These are phyloP conservation scores for Terrapene triunguis DNA, from an alignment of 2,113 vertebrate genomes.

Conservation along the genomic window DNA sequence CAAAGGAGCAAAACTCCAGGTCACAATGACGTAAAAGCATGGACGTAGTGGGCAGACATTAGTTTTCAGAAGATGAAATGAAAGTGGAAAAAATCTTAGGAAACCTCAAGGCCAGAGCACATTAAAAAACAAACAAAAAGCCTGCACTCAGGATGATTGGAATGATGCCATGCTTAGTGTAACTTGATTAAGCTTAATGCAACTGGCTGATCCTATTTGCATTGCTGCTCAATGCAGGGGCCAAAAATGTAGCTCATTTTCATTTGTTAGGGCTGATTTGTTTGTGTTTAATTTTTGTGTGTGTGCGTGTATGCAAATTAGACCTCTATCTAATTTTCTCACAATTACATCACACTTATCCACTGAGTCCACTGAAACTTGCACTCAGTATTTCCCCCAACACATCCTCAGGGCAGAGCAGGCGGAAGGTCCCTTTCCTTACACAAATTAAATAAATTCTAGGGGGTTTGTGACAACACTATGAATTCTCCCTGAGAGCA, in stretches of 20 bases:
- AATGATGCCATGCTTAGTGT: neutral
- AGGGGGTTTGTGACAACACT: neutral
- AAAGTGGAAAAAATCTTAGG: neutral
- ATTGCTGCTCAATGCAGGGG: neutral
- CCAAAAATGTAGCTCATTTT: neutral
- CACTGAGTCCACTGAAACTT: neutral
- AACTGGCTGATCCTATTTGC: neutral
- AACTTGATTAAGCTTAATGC: neutral
- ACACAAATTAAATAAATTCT: neutral
- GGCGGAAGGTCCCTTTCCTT: neutral
- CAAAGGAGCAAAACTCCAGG: neutral
- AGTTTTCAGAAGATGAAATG: neutral
- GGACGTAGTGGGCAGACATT: accelerated
- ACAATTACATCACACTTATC: neutral
- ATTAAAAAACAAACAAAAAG: neutral
- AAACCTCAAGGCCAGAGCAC: neutral
- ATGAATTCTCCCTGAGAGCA: neutral
- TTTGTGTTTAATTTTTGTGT: neutral
- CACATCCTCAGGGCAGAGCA: neutral
- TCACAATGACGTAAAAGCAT: neutral
- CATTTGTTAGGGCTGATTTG: neutral
- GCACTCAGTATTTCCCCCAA: slow-evolving; percentile 2
- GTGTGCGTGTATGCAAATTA: neutral
- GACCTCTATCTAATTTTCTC: neutral
- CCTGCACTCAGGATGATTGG: neutral